These are phyloP conservation scores for Harpagifer antarcticus DNA, from an alignment of 2,797 vertebrate genomes.

Conservation along the genomic window DNA sequence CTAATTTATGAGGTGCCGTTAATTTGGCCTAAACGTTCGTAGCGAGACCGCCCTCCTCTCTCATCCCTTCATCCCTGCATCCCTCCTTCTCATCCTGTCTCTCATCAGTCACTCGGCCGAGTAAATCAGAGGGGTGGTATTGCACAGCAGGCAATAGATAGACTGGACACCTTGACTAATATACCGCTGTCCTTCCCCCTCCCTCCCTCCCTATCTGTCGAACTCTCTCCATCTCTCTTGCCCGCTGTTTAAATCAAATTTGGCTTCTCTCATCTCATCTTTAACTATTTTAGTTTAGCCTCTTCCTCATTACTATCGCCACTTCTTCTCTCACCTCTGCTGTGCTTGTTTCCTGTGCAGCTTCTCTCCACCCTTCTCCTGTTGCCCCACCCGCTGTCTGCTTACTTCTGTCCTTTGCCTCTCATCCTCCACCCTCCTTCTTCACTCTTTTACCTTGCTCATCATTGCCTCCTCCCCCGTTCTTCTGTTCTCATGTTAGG, in stretches of 20 bases:
- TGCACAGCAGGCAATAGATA: constrained; percentile 85
- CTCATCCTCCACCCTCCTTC: constrained; percentile 47
- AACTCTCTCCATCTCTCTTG: constrained; percentile 52
- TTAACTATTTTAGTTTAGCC: constrained; percentile 40
- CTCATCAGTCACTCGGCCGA: constrained; percentile 82
- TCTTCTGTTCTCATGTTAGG: constrained; percentile 79
- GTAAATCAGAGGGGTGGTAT: constrained; percentile 84
- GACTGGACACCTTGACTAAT: constrained; percentile 85
- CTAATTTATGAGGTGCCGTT: constrained; percentile 85
- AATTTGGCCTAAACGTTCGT: constrained; percentile 84
- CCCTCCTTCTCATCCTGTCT: constrained; percentile 64
- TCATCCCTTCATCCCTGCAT: constrained; percentile 73
- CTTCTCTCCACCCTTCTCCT: constrained; percentile 2
- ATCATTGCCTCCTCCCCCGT: constrained; percentile 60
- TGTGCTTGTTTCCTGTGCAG: constrained; percentile 12
- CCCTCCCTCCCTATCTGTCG: constrained; percentile 57
- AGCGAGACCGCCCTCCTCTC: constrained; percentile 80
- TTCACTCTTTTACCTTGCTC: constrained; percentile 46
- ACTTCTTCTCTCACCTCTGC: constrained; percentile 43
- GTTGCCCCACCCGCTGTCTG: constrained; percentile 29
- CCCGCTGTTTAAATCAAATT: constrained; percentile 67
- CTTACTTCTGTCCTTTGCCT: constrained; percentile 45
- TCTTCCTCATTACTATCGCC: constrained; percentile 39
- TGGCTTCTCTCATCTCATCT: constrained; percentile 42
- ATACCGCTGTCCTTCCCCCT: constrained; percentile 77